A percentile compares a stretch with the other conserved stretches of the same genome.
phyloP scores from a whole-genome alignment of 2,888 invertebrate genomes.

The Torymus tubicola region DNA sequence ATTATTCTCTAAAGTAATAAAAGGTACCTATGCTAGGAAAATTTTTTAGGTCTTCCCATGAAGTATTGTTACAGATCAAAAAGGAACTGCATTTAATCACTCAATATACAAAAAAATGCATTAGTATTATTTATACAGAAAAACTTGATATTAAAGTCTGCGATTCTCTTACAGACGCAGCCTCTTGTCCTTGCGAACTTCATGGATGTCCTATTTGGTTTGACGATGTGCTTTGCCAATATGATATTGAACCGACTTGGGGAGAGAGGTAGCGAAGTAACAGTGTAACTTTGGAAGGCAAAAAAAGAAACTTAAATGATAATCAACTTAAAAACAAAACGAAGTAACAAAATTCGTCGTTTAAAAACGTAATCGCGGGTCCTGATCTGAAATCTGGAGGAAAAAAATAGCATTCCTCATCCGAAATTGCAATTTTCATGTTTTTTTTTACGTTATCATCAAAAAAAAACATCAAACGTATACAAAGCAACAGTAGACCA shows the following conservation, averaged over 20 bases:
- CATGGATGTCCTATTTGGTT: conserved; percentile 56
- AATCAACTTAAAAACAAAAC: conserved; percentile 36
- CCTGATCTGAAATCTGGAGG: neutral
- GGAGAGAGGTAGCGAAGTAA: conserved; percentile 42
- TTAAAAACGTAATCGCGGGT: neutral
- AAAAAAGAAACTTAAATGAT: conserved; percentile 44
- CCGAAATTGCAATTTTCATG: no score
- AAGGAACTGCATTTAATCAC: conserved; percentile 16
- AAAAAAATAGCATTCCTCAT: neutral
- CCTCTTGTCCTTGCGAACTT: conserved; percentile 55
- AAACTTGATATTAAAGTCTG: conserved; percentile 40
- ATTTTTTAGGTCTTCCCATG: conserved; percentile 43
- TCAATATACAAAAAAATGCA: conserved; percentile 30
- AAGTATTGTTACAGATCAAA: conserved; percentile 40
- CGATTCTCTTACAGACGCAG: conserved; percentile 57
- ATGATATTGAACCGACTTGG: conserved; percentile 35
- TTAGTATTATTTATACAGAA: conserved; percentile 31
- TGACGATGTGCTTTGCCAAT: conserved; percentile 51
- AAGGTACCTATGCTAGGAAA: conserved; percentile 10
- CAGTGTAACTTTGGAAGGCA: conserved; percentile 44
- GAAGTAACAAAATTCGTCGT: neutral
- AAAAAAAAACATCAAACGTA: no score
- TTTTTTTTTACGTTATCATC: no score
- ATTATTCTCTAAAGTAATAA: conserved; percentile 5
- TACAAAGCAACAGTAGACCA: no score